Conservation (phyloP, 2,797 vertebrate species). For the Chelonia mydas region DNA sequence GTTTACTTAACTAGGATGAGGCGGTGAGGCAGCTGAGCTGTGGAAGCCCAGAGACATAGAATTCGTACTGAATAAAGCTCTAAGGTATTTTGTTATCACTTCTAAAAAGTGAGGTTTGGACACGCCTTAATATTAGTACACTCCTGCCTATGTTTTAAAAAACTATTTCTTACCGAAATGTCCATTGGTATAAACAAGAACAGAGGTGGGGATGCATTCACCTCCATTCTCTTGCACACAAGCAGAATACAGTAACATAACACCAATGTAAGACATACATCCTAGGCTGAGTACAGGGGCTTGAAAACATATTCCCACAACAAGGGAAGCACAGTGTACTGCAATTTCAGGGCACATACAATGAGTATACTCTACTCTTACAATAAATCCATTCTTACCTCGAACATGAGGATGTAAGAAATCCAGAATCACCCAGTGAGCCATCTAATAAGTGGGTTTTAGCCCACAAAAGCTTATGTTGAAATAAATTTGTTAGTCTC, state of each 20-base stretch:
- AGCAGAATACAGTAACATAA: not conserved
- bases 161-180: not conserved
- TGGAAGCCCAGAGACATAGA: not conserved
- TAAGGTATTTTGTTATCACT: not conserved
- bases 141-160: not conserved
- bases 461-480: too few relatives aligned
- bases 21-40: not conserved
- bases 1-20: constrained; percentile 5
- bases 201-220: not conserved
- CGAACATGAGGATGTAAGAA: not conserved
- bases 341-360: not conserved
- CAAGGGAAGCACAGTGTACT: not conserved
- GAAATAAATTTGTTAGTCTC: too few relatives aligned
- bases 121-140: not conserved
- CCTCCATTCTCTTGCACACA: not conserved
- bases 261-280: not conserved
- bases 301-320: not conserved
- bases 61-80: fast-evolving
- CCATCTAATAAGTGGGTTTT: too few relatives aligned
- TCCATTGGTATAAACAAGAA: not conserved
- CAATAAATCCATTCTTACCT: not conserved
- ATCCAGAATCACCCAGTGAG: not conserved
- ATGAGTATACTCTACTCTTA: not conserved
- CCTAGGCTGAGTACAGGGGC: not conserved
- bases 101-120: not conserved